Base-by-base conservation (phyloP, 2,888 invertebrate genomes). In the Itoplectis maculator region DNA sequence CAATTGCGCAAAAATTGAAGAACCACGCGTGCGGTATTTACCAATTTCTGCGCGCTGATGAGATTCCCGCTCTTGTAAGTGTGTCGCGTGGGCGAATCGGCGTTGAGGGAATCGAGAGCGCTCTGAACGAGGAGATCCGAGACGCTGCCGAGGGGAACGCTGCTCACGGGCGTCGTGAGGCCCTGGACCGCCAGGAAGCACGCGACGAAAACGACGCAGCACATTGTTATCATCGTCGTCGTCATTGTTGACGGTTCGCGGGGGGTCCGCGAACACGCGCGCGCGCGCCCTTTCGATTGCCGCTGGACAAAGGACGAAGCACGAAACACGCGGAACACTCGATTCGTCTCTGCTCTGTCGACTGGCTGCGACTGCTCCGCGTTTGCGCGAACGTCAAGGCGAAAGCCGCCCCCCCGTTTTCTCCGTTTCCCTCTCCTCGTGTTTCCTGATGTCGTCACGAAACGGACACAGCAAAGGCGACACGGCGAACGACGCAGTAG, bases 21-120 rank as follows among this genome's bases (percentile, higher is more conserved):
- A 2, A 7, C 2, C 5, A 7, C 8, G 2, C 13, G 42, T 13
- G 42, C 8, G 42, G 8, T 23, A 82, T 85, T 85, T 87, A 92
- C 92, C 88, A 89, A 79, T 88, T 89, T 90, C 79, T 91, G 91
- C 18, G 90, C 91, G 66, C 82, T 88, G 79, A 91, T 89, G 72
- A 92, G 87, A 76, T 88, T 87, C 81, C 89, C 91, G 76, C 87
- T 87, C 82, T 86, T 88, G 81, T 91, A 91, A 6, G 87, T 87
- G 23, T 88, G 89, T 68, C 86, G 85, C 9, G 88, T 90, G 13
- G 89, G 88, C 9, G 90, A 89, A 86, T 90, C 73, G 11, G 88
- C 86, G 76, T 91, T 91, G 23, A 92, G 80, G 9, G 88, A 87
- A 77, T 85, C 86, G 29, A 91, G 84, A 18, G 92, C 92, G 81